Percentiles rank a stretch among this genome's conserved stretches.
Evolutionary conservation across 1,140 invertebrate genomes (phyloP).

Genomic region (Colletes gigas): DNA sequence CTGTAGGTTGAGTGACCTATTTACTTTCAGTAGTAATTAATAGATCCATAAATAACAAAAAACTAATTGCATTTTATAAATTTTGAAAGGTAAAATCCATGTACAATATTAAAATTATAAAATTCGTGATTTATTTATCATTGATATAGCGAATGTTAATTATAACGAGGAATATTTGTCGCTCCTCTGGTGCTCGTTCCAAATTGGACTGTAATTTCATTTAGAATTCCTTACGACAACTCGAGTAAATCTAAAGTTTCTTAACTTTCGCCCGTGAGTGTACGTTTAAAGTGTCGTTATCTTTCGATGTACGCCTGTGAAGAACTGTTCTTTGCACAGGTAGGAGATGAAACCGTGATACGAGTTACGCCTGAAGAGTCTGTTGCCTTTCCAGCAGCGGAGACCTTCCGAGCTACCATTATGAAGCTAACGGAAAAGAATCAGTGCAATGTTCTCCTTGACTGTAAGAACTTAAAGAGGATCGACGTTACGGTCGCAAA

Average conservation of each 20-base stretch:
- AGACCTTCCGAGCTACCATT: slow-evolving; percentile 82
- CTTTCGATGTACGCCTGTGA: neutral
- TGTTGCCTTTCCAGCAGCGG: slow-evolving; percentile 84
- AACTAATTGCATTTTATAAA: too few relatives aligned
- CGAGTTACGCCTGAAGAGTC: slow-evolving; percentile 83
- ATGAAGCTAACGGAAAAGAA: slow-evolving; percentile 69
- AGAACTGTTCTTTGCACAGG: slow-evolving; percentile 35
- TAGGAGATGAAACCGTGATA: slow-evolving; percentile 66
- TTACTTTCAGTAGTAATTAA: too few relatives aligned
- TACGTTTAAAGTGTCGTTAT: neutral
- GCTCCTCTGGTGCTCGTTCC: too few relatives aligned
- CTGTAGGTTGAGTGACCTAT: too few relatives aligned
- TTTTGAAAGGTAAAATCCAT: too few relatives aligned
- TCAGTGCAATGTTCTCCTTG: slow-evolving; percentile 79
- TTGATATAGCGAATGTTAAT: too few relatives aligned
- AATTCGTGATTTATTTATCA: too few relatives aligned
- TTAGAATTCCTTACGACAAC: too few relatives aligned
- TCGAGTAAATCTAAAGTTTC: neutral
- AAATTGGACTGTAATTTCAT: too few relatives aligned
- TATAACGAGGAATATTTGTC: too few relatives aligned
- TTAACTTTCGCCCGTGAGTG: neutral
- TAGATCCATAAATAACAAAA: too few relatives aligned
- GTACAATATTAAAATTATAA: too few relatives aligned
- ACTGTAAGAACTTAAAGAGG: slow-evolving; percentile 81
- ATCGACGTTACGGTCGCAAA: slow-evolving; percentile 83